Evolutionary conservation across 1,140 invertebrate genomes (phyloP), one percentile per base, ranked within the genome.

Genomic region (Apocrypta bakeri): DNA sequence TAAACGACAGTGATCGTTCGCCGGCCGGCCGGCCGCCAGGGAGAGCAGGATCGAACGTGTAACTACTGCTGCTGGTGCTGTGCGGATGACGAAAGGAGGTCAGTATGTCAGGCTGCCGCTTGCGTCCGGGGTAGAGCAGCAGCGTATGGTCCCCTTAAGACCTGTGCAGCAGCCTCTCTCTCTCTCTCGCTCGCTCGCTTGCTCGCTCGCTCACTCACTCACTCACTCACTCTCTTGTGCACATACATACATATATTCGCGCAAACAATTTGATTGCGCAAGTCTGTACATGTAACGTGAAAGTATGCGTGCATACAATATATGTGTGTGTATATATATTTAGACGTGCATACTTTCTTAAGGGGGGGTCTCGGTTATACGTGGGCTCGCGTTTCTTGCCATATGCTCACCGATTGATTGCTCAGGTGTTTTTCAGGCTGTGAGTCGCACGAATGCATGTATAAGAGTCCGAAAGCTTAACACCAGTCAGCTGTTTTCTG

Each of bases 21-120:
- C 72, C 72, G 48, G 72, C 72, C 72, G 72, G 72, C 72, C 25
- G 25, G 72, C 25, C 31, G 69, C 37, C 1, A 4, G 6, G 33
- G 21, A n/a, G 42, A 72, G 25, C 31, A 69, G 27, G n/a, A 72
- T 76, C 56, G 74, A n/a, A 64, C 21, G 33, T 37, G 40, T 14
- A 42, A 37, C 24, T 56, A 56, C 8, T 40, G 56, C 24, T 24
- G 61, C 21, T 27, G 33, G 12, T 64, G 27, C 33, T n/a, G 2
- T 37, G 33, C 6, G 79, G n/a, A 37, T 14, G 17, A 48, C 71
- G 84, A 85, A 87, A 84, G 73, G 85, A 84, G 85, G 85, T 83
- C 85, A 86, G 86, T 87, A 69, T 87, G 86, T 86, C 85, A 84
- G 81, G 42, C 75, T 68, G 83, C 63, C 68, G 64, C 37, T 56